These are phyloP conservation scores for Amniataba percoides DNA, from an alignment of 2,797 vertebrate species.

Conservation along the genomic window DNA sequence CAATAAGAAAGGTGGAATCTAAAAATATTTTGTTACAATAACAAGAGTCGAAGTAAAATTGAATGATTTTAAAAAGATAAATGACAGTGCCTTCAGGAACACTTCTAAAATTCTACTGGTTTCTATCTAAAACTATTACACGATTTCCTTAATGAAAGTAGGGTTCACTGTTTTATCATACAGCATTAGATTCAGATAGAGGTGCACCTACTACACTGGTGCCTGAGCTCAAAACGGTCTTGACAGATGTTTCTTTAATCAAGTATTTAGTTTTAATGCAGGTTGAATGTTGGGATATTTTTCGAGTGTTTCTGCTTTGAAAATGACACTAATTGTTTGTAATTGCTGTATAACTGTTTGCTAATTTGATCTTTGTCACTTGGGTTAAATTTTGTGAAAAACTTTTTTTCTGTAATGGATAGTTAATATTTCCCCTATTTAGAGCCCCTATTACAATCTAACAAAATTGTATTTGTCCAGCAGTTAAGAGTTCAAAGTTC, in stretches of 20 bases:
- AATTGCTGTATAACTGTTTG: too few species aligned
- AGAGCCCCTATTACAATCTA: slow-evolving; percentile 2
- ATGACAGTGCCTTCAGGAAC: too few species aligned
- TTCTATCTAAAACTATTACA: too few species aligned
- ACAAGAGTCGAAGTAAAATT: neutral
- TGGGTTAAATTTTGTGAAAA: too few species aligned
- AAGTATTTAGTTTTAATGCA: neutral
- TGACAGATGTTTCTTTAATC: neutral
- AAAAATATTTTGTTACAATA: neutral
- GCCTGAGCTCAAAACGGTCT: too few species aligned
- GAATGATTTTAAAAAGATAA: too few species aligned
- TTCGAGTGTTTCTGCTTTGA: neutral
- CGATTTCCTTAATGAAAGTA: neutral
- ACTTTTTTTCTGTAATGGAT: neutral
- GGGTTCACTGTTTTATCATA: neutral
- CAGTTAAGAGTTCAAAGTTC: slow-evolving; percentile 45
- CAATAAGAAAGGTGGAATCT: neutral
- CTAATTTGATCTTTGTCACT: too few species aligned
- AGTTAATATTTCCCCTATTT: too few species aligned
- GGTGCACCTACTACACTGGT: neutral
- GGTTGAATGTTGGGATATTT: neutral
- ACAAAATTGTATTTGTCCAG: slow-evolving; percentile 2
- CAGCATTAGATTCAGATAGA: neutral
- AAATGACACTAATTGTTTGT: neutral
- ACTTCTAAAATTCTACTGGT: too few species aligned